These are phyloP conservation scores for Drosophila neotestacea DNA, from an alignment of 2,888 invertebrate genomes.

Conservation along the genomic window DNA sequence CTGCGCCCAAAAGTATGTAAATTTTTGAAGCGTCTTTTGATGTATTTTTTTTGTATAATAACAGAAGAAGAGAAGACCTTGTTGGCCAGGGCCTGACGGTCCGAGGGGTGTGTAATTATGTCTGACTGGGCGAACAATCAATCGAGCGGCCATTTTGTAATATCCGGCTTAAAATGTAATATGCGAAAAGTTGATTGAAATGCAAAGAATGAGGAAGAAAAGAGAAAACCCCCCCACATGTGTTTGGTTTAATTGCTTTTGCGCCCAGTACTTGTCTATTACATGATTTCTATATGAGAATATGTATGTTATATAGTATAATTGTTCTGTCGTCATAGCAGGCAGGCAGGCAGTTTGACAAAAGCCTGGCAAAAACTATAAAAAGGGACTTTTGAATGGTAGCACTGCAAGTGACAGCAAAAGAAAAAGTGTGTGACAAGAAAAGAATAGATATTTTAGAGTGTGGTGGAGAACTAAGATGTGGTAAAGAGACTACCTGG, in stretches of 20 bases:
- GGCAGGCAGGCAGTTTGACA: constrained; percentile 23
- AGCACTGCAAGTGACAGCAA: constrained; percentile 81
- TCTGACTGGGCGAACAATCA: constrained; percentile 60
- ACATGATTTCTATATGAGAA: background rate
- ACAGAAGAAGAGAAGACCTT: background rate
- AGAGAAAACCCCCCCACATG: constrained; percentile 13
- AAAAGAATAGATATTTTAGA: constrained; percentile 39
- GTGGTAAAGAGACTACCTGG: constrained; percentile 29
- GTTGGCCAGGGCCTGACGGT: too few species aligned
- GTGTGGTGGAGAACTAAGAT: constrained; percentile 17
- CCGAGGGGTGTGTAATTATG: constrained; percentile 45
- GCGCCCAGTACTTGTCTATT: constrained; percentile 9
- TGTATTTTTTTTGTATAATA: constrained; percentile 24
- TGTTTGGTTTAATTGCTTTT: constrained; percentile 72
- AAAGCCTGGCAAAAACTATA: constrained; percentile 28
- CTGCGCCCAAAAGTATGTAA: constrained; percentile 26
- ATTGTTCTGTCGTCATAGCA: constrained; percentile 35
- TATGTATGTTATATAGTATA: constrained; percentile 18
- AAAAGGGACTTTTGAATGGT: constrained; percentile 59
- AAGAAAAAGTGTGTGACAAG: constrained; percentile 59
- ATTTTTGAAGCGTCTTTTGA: constrained; percentile 35
- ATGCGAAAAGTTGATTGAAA: constrained; percentile 63
- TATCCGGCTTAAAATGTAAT: constrained; percentile 77
- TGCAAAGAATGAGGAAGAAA: constrained; percentile 27
- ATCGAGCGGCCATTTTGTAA: constrained; percentile 69